Conservation (phyloP, 2,888 invertebrate species). For the Eucriotettix oculatus region DNA sequence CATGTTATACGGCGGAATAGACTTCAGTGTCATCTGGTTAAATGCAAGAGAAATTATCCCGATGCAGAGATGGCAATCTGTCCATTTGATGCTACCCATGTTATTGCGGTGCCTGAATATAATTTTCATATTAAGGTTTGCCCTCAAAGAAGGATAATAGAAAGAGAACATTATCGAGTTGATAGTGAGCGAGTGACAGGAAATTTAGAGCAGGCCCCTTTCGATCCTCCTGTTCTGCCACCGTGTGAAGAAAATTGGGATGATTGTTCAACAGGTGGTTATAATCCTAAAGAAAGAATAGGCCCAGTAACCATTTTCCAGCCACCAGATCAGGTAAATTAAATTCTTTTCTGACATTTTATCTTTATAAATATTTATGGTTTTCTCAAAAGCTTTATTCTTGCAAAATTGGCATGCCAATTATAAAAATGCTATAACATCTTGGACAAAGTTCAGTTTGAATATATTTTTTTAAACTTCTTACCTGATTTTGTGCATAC, state of each 20-base stretch:
- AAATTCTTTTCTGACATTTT: too few relatives aligned
- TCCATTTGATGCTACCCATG: slow-evolving; percentile 17
- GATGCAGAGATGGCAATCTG: slow-evolving; percentile 14
- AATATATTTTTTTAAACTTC: too few relatives aligned
- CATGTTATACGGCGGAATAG: slow-evolving; percentile 16
- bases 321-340: too few relatives aligned
- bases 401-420: too few relatives aligned
- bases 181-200: neutral
- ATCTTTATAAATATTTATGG: too few relatives aligned
- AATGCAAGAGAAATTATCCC: slow-evolving; percentile 15
- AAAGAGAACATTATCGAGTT: neutral
- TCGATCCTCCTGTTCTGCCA: neutral
- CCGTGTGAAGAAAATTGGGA: neutral
- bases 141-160: neutral
- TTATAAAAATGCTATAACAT: too few relatives aligned
- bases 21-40: slow-evolving; percentile 17
- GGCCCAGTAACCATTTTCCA: neutral
- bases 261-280: neutral
- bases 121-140: neutral
- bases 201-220: neutral
- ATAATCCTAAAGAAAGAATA: neutral
- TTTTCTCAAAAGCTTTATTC: too few relatives aligned
- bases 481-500: too few relatives aligned
- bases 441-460: too few relatives aligned
- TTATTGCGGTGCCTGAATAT: slow-evolving; percentile 14